phyloP scores from a whole-genome alignment of 1,140 invertebrate species.

The Harlomillsia oculata region DNA sequence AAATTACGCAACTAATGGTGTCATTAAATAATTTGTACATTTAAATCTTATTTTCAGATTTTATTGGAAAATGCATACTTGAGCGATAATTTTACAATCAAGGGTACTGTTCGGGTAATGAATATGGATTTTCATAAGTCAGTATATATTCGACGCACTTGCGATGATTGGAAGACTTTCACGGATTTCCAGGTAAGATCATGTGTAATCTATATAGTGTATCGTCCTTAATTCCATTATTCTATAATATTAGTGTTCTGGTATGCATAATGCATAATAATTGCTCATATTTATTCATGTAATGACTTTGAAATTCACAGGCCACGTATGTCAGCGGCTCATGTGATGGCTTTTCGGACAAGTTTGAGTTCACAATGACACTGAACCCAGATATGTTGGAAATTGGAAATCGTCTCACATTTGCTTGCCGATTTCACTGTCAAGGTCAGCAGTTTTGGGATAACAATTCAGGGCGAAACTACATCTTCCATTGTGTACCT shows the following conservation, averaged over 20 bases:
- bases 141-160: slow-evolving; percentile 73
- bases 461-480: slow-evolving; percentile 68
- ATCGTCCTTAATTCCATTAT: not conserved
- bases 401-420: slow-evolving; percentile 63
- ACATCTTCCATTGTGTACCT: slow-evolving; percentile 22
- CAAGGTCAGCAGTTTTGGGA: slow-evolving; percentile 73
- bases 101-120: slow-evolving; percentile 72
- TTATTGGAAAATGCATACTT: slow-evolving; percentile 68
- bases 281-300: not conserved
- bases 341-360: slow-evolving; percentile 83
- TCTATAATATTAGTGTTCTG: not conserved
- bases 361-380: slow-evolving; percentile 65
- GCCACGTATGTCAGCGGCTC: slow-evolving; percentile 73
- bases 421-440: slow-evolving; percentile 72
- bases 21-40: not conserved
- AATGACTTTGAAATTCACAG: slow-evolving; percentile 34
- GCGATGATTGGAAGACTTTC: slow-evolving; percentile 74
- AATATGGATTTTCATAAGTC: slow-evolving; percentile 87
- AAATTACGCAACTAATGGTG: not conserved
- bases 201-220: not conserved
- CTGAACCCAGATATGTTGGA: slow-evolving; percentile 56
- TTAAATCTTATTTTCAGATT: slow-evolving; percentile 17
- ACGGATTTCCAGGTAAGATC: slow-evolving; percentile 57
- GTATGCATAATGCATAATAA: not conserved
- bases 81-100: slow-evolving; percentile 58